These are phyloP conservation scores for Phacellophora camtschatica DNA, from an alignment of 30 jellyfish, hydroid and myxozoan genomes.

Conservation along the genomic window DNA sequence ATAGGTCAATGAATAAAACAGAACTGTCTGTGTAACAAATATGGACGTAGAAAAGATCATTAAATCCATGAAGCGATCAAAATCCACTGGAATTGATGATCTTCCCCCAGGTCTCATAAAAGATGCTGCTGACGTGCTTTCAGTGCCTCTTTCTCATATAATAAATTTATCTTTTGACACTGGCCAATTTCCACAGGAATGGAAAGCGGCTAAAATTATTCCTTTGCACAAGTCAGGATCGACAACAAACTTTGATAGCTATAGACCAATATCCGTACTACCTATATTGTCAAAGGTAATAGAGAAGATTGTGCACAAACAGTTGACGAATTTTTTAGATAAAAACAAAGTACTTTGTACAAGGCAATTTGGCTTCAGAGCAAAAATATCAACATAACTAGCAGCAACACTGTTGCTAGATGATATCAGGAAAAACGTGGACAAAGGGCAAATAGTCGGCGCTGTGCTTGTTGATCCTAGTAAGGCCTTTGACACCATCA, in stretches of 20 bases:
- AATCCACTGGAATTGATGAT: slow-evolving; percentile 41
- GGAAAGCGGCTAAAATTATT: slow-evolving; percentile 44
- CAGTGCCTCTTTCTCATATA: slow-evolving; percentile 43
- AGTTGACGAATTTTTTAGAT: slow-evolving; percentile 16
- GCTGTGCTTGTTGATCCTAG: slow-evolving; percentile 58
- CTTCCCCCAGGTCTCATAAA: slow-evolving; percentile 42
- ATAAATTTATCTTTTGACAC: slow-evolving; percentile 44
- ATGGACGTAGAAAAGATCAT: no score
- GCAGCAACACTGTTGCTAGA: slow-evolving; percentile 57
- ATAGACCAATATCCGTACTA: slow-evolving; percentile 59
- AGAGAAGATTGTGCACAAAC: slow-evolving; percentile 33
- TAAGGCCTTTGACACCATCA: no score
- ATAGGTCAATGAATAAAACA: no score
- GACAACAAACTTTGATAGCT: slow-evolving; percentile 32
- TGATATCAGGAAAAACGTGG: no score
- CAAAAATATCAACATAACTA: slow-evolving; percentile 37
- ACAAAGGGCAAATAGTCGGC: slow-evolving; percentile 51
- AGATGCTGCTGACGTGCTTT: slow-evolving; percentile 47
- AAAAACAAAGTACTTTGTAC: slow-evolving; percentile 32
- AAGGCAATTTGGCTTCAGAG: slow-evolving; percentile 53
- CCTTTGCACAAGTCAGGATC: slow-evolving; percentile 58
- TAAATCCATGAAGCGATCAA: slow-evolving; percentile 10
- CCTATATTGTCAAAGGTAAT: slow-evolving; percentile 37
- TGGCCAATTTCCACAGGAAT: slow-evolving; percentile 35
- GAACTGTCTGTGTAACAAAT: no score